These are phyloP conservation scores for Dasypus novemcinctus DNA, from an alignment of 2,113 vertebrate genomes.

Conservation along the genomic window DNA sequence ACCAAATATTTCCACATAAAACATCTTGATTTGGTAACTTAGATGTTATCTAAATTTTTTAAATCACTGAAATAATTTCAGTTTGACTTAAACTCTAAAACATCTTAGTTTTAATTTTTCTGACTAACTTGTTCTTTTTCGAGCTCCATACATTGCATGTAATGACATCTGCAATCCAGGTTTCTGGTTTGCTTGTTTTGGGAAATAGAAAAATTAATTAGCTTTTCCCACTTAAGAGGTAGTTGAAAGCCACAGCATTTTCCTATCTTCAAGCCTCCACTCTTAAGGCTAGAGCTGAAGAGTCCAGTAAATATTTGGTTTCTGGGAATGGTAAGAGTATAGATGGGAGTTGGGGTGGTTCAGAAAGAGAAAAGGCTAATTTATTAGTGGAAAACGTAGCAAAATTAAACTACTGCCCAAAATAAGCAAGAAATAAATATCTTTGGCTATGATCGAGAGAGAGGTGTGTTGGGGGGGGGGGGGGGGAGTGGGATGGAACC, in stretches of 20 bases:
- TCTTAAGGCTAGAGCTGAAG: background rate
- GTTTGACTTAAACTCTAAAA: background rate
- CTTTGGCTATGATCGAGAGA: background rate
- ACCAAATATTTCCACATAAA: background rate
- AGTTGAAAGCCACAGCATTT: background rate
- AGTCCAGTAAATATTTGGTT: background rate
- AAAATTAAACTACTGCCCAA: background rate
- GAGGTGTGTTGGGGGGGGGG: background rate
- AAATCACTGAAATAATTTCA: background rate
- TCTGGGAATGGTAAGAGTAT: background rate
- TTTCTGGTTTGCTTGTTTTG: background rate
- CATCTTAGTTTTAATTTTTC: constrained; percentile 3
- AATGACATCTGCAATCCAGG: background rate
- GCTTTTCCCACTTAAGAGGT: background rate
- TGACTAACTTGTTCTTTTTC: background rate
- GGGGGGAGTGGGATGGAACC: too few species aligned
- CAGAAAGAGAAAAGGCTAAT: background rate
- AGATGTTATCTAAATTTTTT: constrained; percentile 11
- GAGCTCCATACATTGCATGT: background rate
- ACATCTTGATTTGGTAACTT: constrained; percentile 11
- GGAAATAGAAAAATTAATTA: background rate
- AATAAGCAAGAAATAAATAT: background rate
- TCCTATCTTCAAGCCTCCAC: background rate
- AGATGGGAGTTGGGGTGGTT: background rate
- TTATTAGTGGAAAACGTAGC: background rate